Evolutionary conservation across 2,113 vertebrate genomes (phyloP).

Genomic region (Platanista minor): DNA sequence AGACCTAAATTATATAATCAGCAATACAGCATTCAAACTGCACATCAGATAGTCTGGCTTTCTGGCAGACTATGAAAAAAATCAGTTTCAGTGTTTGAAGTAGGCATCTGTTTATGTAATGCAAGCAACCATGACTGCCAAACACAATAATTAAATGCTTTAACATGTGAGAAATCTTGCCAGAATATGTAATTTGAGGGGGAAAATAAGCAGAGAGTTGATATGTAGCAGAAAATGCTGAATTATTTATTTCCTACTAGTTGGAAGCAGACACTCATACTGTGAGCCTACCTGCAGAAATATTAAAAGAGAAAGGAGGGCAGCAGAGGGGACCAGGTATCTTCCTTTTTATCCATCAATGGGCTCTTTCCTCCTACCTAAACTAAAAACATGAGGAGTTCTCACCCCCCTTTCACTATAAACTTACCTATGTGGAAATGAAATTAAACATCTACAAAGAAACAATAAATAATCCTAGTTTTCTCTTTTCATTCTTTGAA

Average conservation of each 20-base stretch:
- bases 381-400: not conserved
- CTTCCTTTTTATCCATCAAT: not conserved
- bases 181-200: constrained; percentile 78
- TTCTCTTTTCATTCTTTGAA: not conserved
- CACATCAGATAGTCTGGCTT: constrained; percentile 71
- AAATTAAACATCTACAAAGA: not conserved
- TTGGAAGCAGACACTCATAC: not conserved
- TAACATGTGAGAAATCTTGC: constrained; percentile 76
- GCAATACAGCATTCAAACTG: constrained; percentile 53
- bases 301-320: not conserved
- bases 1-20: constrained; percentile 58
- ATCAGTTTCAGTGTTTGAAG: constrained; percentile 72
- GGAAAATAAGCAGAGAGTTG: constrained; percentile 68
- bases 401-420: not conserved
- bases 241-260: constrained; percentile 61
- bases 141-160: constrained; percentile 79
- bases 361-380: not conserved
- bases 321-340: not conserved
- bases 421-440: not conserved
- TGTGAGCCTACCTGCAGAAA: constrained; percentile 14
- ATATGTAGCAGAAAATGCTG: constrained; percentile 55
- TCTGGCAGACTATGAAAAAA: constrained; percentile 77
- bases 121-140: constrained; percentile 75
- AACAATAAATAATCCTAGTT: not conserved
- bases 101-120: constrained; percentile 75